Evolutionary conservation across 2,797 vertebrate genomes (phyloP), one percentile per base, ranked within the genome.

Genomic region (Leuciscus waleckii): DNA sequence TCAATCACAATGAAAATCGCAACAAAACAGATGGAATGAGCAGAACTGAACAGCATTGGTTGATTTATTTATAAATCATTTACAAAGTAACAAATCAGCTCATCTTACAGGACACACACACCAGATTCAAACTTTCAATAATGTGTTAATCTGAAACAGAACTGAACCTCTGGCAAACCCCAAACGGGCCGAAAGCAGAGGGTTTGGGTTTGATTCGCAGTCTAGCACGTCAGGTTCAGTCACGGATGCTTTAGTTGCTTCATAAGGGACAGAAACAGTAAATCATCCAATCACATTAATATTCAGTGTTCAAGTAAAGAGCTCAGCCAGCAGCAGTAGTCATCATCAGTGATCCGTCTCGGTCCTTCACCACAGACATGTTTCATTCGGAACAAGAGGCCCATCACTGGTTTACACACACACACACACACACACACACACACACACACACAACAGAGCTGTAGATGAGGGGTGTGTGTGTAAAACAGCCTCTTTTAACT

Each of bases 61-160:
- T 80, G 76, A 43, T 87, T 84, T 81, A 68, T 88, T 85, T 49
- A 69, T 83, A 82, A 87, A 85, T 71, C 83, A 65, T 83, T 85
- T 67, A 80, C 65, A 82, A 73, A 83, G n/a, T 73, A 88, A 85
- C 17, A 84, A 78, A 85, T 82, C 49, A 54, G 65, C n/a, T 80
- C 39, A 68, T 63, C n/a, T 49, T 26, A 77, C 70, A 73, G 41
- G 23, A 63, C 41, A 43, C 58, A 76, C 14, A 76, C 16, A 17
- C 32, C 21, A 17, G 58, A 29, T 85, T 65, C 23, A 37, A 46
- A 39, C 3, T 58, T 56, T 56, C 7, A 26, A 26, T 37, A 39
- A 7, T 4, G 11, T 51, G 32, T 58, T 39, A 21, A 19, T 77
- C 21, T 4, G n/a, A 29, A 65, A 65, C 61, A 32, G 6, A 65